Base-by-base conservation (phyloP, 2,797 vertebrate genomes). In the Pogonophryne albipinna region DNA sequence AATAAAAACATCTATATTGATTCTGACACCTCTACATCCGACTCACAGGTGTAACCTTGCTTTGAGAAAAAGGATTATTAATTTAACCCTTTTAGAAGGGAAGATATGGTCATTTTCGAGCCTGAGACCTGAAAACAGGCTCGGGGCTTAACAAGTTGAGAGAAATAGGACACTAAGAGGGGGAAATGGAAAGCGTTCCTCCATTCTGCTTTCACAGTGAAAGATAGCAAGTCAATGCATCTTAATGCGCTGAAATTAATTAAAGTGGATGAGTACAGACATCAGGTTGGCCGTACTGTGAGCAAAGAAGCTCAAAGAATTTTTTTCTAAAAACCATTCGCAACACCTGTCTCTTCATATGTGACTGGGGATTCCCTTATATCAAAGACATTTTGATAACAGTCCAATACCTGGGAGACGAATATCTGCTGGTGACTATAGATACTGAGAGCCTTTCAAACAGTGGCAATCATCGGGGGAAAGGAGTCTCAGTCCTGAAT, bases 391-490 rank as follows among this genome's bases (percentile, higher is more conserved):
- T 45, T 61, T 60, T 3, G 53, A 70, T 34, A 66, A 9, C 11
- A 9, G 63, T 60, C 64, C n/a, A 38, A 65, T 52, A 78, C 84
- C 19, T 56, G 34, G 19, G 49, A 74, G 73, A 83, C 66, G 42
- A 80, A 59, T 58, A 75, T 71, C 72, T 60, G 20, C 50, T 44
- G 47, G 52, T 60, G 50, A 64, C 58, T 55, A 51, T 45, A 45
- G 67, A 57, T 41, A 69, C 80, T 76, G 67, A 86, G 83, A 83
- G 74, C 63, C 67, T 86, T 76, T 78, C 76, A 65, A 80, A 65
- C 52, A 58, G 20, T 34, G 12, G 27, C 75, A 62, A 80, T 81
- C 75, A 70, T 71, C 19, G 41, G 42, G 59, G 50, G 45, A 70
- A 81, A 47, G 47, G 46, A 65, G 19, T 53, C 68, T 59, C 51